phyloP scores from a whole-genome alignment of 1,140 invertebrate species.

The Metopolophium dirhodum region DNA sequence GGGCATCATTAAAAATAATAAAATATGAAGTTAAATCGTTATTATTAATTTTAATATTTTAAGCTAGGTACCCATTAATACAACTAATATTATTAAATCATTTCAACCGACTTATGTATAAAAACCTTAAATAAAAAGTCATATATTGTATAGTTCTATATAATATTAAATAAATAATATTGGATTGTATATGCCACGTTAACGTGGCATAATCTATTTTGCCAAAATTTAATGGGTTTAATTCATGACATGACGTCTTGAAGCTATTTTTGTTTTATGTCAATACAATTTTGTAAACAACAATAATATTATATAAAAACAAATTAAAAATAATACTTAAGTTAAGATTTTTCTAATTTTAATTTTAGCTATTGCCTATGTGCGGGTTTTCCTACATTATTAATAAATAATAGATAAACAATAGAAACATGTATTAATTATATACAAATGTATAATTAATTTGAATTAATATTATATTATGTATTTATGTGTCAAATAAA shows the following conservation, averaged over 20 bases:
- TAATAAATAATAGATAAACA: not conserved
- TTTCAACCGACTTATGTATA: not conserved
- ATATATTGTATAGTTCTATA: not conserved
- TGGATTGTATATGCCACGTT: not conserved
- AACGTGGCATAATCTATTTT: not conserved
- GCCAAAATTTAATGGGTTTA: not conserved
- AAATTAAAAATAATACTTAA: not conserved
- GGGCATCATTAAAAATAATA: not conserved
- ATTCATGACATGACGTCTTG: not conserved
- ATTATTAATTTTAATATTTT: not conserved
- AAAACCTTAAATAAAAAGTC: not conserved
- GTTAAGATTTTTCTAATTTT: not conserved
- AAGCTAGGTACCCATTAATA: not conserved
- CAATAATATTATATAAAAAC: not conserved
- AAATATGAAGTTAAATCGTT: not conserved
- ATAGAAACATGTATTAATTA: too few species aligned
- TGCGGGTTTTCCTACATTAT: too few species aligned
- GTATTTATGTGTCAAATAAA: too few species aligned
- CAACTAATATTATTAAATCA: not conserved
- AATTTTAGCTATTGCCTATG: too few species aligned
- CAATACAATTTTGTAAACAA: not conserved
- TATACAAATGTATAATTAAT: too few species aligned
- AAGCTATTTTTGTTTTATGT: not conserved
- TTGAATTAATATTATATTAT: too few species aligned
- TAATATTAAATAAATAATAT: not conserved